Base-by-base conservation (phyloP, 2,113 vertebrate genomes). In the Gobio gobio region DNA sequence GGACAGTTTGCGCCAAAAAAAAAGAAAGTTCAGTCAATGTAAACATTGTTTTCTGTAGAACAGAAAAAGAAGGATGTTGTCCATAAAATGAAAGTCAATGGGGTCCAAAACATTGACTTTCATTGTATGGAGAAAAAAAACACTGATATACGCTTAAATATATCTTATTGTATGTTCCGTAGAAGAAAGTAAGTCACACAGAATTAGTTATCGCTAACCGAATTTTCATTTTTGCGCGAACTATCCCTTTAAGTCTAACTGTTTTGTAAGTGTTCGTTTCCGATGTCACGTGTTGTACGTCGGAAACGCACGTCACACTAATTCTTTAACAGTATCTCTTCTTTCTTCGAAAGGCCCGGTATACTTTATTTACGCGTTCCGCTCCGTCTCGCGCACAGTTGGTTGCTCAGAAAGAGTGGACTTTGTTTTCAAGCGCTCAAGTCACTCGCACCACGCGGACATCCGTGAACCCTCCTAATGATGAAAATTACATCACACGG, bases 231-330 rank as follows among this genome's bases (percentile, higher is more conserved):
- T 51, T 51, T 40, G 66, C 33, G 3, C 0, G 2, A 40, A 40
- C 9, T 10, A 10, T 22, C 20, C 9, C 20, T 70, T 85, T 24
- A 74, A 85, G 61, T 85, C 64, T 85, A 66, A 64, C 10, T 40
- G 49, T 70, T 36, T 84, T 81, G 43, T 18, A n/a, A 33, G 26
- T 14, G 24, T 61, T 83, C 5, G 0, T 66, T 54, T 81, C 74
- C 36, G 5, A 26, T 0, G 40, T 59, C 14, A 16, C 3, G 10
- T 9, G 72, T 45, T 63, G 45, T 4, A 81, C 43, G 45, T 86
- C 10, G 10, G 78, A 88, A 82, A 84, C 78, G 81, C 77, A 87
- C 82, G 51, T 79, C 89, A 84, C 85, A 90, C 87, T 87, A 86
- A 90, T 82, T 83, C 70, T 88, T 54, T 78, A 74, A 49, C 29